Conservation (phyloP, 2,113 vertebrate genomes). For the Helogale parvula region DNA sequence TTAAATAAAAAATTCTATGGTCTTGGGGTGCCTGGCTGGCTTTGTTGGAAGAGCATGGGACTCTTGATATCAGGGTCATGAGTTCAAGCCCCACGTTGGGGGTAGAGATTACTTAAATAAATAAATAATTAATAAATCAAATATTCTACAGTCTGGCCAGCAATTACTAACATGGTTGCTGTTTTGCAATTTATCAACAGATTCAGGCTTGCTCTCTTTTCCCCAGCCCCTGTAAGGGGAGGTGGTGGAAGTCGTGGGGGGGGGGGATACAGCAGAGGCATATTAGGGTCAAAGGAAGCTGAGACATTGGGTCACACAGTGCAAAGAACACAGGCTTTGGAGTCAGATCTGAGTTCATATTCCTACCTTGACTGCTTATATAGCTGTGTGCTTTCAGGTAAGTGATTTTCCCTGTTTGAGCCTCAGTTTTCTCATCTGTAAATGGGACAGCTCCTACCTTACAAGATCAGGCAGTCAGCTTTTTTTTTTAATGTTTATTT, state of each 20-base stretch:
- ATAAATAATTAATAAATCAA: neutral
- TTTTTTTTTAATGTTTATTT: too few relatives aligned
- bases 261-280: neutral
- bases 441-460: neutral
- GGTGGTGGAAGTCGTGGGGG: neutral
- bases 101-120: neutral
- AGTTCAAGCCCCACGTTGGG: neutral
- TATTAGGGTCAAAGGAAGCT: neutral
- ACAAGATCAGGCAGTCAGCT: neutral
- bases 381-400: slow-evolving; percentile 25
- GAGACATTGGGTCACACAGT: neutral
- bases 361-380: neutral
- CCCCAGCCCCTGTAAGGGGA: neutral
- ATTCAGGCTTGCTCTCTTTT: neutral
- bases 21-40: neutral
- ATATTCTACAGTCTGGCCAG: neutral
- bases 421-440: slow-evolving; percentile 12
- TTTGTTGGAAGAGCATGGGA: neutral
- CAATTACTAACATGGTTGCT: neutral
- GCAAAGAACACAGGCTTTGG: neutral
- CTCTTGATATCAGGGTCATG: neutral
- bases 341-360: neutral
- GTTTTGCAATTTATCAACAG: neutral
- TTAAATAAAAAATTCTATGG: neutral
- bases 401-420: neutral